These are phyloP conservation scores for Cecidostiba fungosa DNA, from an alignment of 2,888 invertebrate genomes.

Conservation along the genomic window DNA sequence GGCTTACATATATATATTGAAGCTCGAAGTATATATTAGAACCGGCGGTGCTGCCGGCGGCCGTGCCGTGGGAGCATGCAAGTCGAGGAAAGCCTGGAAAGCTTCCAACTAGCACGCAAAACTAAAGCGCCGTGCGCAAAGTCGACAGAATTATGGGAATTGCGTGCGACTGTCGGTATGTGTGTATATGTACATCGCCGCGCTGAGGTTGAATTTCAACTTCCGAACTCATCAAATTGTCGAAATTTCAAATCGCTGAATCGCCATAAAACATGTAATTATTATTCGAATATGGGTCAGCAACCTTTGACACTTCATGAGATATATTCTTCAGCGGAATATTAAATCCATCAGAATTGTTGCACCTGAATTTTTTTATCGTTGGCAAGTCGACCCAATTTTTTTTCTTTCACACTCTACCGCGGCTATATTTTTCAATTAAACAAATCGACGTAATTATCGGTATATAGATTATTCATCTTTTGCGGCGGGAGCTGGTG, in stretches of 20 bases:
- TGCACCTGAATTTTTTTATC: not conserved
- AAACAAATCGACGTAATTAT: not conserved
- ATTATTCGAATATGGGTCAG: not conserved
- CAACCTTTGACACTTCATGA: not conserved
- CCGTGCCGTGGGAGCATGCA: not conserved
- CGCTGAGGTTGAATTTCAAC: not conserved
- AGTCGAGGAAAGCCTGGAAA: constrained; percentile 25
- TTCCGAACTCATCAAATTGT: not conserved
- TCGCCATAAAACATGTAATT: not conserved
- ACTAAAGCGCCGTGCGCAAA: constrained; percentile 30
- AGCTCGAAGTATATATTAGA: constrained; percentile 7
- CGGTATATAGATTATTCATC: not conserved
- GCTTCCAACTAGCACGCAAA: constrained; percentile 32
- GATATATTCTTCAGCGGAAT: not conserved
- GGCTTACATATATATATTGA: not conserved
- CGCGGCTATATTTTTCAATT: not conserved
- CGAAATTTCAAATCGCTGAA: not conserved
- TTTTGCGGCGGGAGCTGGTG: not conserved
- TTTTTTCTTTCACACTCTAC: not conserved
- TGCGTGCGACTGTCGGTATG: not conserved
- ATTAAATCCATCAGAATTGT: not conserved
- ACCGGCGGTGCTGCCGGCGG: not conserved
- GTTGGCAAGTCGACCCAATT: not conserved
- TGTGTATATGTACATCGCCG: too few relatives aligned
- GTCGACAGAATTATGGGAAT: constrained; percentile 18